Percentiles rank a stretch among this genome's conserved stretches.
Evolutionary conservation across 1,140 invertebrate genomes (phyloP).

Genomic region (Bradysia coprophila): DNA sequence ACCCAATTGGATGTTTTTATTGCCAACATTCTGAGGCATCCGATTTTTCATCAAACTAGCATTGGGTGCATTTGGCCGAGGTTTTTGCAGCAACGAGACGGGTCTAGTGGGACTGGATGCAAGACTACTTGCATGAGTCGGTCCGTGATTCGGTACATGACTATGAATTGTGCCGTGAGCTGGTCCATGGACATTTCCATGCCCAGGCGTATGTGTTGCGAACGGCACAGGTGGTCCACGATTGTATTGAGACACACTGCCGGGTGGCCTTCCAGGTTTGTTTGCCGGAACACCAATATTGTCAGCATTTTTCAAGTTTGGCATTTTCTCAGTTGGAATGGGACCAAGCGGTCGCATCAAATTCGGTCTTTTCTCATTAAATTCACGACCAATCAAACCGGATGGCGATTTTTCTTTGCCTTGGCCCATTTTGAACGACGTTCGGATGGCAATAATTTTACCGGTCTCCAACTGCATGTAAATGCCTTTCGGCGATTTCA

Average conservation of each 20-base stretch:
- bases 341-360: no score
- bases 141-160: not conserved
- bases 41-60: not conserved
- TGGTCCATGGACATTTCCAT: no score
- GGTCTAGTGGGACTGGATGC: not conserved
- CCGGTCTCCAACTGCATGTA: conserved; percentile 89
- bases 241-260: not conserved
- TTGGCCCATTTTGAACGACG: conserved; percentile 8
- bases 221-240: not conserved
- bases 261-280: no score
- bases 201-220: not conserved
- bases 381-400: not conserved
- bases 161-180: no score
- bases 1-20: not conserved
- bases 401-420: conserved; percentile 1
- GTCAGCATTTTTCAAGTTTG: not conserved
- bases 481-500: conserved; percentile 88
- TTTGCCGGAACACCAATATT: not conserved
- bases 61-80: not conserved
- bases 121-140: not conserved
- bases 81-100: not conserved
- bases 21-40: not conserved
- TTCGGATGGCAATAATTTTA: conserved; percentile 83
- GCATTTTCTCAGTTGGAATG: not conserved
- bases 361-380: not conserved